Evolutionary conservation across 2,797 vertebrate genomes (phyloP).

Genomic region (Cyprinella venusta): DNA sequence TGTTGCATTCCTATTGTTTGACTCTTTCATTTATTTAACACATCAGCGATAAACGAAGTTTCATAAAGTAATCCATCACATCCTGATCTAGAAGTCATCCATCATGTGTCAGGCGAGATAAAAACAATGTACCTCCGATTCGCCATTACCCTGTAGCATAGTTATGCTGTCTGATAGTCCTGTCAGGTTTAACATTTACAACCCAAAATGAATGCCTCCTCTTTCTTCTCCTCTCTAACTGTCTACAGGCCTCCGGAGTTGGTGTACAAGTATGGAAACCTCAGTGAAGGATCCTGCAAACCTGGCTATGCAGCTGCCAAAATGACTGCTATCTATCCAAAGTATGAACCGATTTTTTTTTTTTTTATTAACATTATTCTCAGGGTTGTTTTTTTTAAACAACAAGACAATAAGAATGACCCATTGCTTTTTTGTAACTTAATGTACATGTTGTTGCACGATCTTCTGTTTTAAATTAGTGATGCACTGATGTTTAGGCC

Average conservation of each 20-base stretch:
- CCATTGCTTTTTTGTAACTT: not conserved
- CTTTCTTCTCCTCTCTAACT: slow-evolving; percentile 10
- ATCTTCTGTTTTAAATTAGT: not conserved
- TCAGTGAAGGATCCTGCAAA: slow-evolving; percentile 86
- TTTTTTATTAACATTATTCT: not conserved
- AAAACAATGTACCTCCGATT: slow-evolving; percentile 10
- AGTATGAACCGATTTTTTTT: slow-evolving; percentile 75
- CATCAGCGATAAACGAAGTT: not conserved
- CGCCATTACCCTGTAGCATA: not conserved
- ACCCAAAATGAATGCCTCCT: not conserved
- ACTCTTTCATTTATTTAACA: slow-evolving; percentile 31
- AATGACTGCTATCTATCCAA: slow-evolving; percentile 90
- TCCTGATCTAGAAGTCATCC: slow-evolving; percentile 1
- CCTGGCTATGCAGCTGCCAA: slow-evolving; percentile 87
- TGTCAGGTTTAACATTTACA: slow-evolving; percentile 20
- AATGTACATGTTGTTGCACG: not conserved
- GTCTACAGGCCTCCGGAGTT: slow-evolving; percentile 72
- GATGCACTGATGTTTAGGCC: not conserved
- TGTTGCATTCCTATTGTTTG: slow-evolving; percentile 20
- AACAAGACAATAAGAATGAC: not conserved
- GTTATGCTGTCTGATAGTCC: not conserved
- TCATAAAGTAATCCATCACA: slow-evolving; percentile 15
- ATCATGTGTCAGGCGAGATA: not conserved
- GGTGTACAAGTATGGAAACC: slow-evolving; percentile 83
- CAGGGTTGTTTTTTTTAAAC: not conserved